phyloP scores from a whole-genome alignment of 2,888 invertebrate species.

The Chrysomela aeneicollis region DNA sequence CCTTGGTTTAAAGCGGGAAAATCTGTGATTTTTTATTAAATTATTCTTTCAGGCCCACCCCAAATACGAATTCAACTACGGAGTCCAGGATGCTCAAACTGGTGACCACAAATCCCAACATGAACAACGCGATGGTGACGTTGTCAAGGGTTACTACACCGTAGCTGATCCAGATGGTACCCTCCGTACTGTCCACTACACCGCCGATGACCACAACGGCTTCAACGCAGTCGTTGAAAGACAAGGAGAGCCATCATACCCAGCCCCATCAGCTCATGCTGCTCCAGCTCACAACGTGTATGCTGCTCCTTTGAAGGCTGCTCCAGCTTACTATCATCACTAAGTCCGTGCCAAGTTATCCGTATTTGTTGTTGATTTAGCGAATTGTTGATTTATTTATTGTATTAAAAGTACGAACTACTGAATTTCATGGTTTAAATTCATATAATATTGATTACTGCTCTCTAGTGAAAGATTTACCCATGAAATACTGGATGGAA shows the following conservation, averaged over 20 bases:
- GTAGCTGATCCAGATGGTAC: constrained; percentile 53
- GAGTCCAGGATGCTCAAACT: constrained; percentile 67
- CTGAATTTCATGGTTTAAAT: too few relatives aligned
- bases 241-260: constrained; percentile 67
- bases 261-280: constrained; percentile 35
- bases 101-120: constrained; percentile 68
- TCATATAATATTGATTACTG: too few relatives aligned
- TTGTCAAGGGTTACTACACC: constrained; percentile 60
- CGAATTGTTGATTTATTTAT: not conserved
- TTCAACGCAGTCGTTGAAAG: constrained; percentile 70
- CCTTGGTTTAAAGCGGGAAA: too few relatives aligned
- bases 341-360: not conserved
- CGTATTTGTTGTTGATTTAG: too few relatives aligned
- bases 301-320: constrained; percentile 23
- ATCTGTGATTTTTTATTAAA: too few relatives aligned
- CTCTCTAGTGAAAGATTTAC: too few relatives aligned
- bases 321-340: constrained; percentile 32
- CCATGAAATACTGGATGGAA: too few relatives aligned
- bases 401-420: not conserved
- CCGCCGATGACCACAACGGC: constrained; percentile 52
- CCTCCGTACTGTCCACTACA: constrained; percentile 51
- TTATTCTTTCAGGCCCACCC: constrained; percentile 64
- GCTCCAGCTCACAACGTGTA: constrained; percentile 29
- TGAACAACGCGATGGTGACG: constrained; percentile 67
- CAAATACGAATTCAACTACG: constrained; percentile 66